Percentiles rank a stretch among this genome's conserved stretches.
Conservation (phyloP, 2,797 vertebrate species). For the Rhinatrema bivittatum region DNA sequence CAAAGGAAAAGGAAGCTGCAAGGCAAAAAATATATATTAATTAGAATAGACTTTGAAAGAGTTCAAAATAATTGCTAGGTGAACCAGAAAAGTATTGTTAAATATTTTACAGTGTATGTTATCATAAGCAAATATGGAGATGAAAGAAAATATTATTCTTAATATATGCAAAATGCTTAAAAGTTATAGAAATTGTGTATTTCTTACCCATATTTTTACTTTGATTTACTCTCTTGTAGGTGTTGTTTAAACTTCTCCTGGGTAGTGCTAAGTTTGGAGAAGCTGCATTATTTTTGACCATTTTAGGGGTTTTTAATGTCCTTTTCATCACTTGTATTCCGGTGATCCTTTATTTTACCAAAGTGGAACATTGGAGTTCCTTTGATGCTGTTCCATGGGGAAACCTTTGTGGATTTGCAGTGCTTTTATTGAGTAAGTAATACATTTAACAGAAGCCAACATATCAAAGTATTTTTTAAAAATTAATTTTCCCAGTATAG, state of each 20-base stretch:
- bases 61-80: no score
- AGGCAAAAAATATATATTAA: no score
- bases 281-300: slow-evolving; percentile 89
- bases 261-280: slow-evolving; percentile 95
- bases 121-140: no score
- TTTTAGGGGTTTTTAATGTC: slow-evolving; percentile 83
- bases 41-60: no score
- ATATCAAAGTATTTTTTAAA: no score
- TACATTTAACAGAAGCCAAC: not conserved
- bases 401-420: slow-evolving; percentile 83
- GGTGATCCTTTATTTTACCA: slow-evolving; percentile 87
- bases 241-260: slow-evolving; percentile 92
- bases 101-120: no score
- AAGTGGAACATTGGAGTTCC: slow-evolving; percentile 87
- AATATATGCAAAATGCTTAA: no score
- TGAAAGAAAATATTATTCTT: no score
- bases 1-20: no score
- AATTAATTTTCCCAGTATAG: no score
- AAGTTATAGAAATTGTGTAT: no score
- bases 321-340: slow-evolving; percentile 86
- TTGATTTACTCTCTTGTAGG: slow-evolving; percentile 55
- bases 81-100: no score
- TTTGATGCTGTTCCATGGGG: slow-evolving; percentile 77
- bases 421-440: slow-evolving; percentile 80
- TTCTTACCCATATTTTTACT: slow-evolving; percentile 2